phyloP scores from a whole-genome alignment of 2,888 invertebrate species.

The Malachius bipustulatus region DNA sequence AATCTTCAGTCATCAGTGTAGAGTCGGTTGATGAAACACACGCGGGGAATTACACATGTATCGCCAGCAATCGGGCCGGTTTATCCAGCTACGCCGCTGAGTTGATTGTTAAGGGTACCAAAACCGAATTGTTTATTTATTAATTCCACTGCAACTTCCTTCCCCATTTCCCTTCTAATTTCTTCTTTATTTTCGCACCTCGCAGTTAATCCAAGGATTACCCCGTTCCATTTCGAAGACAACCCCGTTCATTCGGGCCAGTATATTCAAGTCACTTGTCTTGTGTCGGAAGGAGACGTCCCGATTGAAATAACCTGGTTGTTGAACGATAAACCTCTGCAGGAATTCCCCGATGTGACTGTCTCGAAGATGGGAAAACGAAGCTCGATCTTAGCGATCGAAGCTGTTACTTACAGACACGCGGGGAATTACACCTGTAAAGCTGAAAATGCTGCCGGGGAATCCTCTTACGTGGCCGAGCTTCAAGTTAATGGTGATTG shows the following conservation, averaged over 20 bases:
- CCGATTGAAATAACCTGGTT: conserved; percentile 50
- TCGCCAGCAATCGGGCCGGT: conserved; percentile 42
- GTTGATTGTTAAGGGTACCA: conserved; percentile 44
- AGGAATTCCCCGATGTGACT: conserved; percentile 27
- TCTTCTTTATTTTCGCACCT: not conserved
- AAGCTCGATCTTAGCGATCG: conserved; percentile 51
- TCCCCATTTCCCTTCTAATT: not conserved
- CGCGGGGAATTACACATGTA: conserved; percentile 45
- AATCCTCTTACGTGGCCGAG: conserved; percentile 24
- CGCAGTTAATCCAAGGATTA: conserved; percentile 52
- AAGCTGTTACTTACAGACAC: conserved; percentile 52
- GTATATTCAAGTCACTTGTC: conserved; percentile 50
- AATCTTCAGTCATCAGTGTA: conserved; percentile 51
- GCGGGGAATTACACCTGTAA: conserved; percentile 66
- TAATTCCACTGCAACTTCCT: not conserved
- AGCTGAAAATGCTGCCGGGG: conserved; percentile 40
- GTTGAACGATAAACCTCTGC: conserved; percentile 39
- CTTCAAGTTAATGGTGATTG: conserved; percentile 59
- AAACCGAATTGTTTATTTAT: too few relatives aligned
- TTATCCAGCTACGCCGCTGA: conserved; percentile 37
- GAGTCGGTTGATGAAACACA: conserved; percentile 43
- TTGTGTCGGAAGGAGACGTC: conserved; percentile 53
- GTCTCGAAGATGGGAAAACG: conserved; percentile 29
- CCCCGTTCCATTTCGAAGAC: conserved; percentile 54
- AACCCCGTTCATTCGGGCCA: conserved; percentile 49